phyloP scores from a whole-genome alignment of 2,113 vertebrate genomes.

The Lipophrys pholis region DNA sequence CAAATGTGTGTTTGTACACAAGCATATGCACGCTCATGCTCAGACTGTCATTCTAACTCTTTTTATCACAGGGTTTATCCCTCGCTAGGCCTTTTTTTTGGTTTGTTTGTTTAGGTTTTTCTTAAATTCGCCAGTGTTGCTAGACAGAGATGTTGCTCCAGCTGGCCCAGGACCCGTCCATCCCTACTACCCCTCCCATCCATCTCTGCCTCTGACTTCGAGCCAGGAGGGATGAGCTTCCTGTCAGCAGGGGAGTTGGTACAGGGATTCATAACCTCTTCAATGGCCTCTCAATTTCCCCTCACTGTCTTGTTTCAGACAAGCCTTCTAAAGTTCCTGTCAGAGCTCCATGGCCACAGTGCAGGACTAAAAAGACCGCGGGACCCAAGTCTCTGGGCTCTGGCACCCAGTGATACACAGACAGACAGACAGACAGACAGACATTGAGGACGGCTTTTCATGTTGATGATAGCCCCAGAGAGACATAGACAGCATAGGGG shows the following conservation, averaged over 20 bases:
- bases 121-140: neutral
- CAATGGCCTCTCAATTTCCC: slow-evolving; percentile 65
- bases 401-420: slow-evolving; percentile 20
- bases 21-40: slow-evolving; percentile 16
- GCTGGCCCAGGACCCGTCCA: slow-evolving; percentile 43
- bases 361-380: slow-evolving; percentile 34
- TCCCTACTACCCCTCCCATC: slow-evolving; percentile 41
- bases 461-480: slow-evolving; percentile 57
- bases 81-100: slow-evolving; percentile 30
- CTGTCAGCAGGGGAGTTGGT: slow-evolving; percentile 54
- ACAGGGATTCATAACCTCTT: slow-evolving; percentile 59
- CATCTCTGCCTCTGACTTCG: slow-evolving; percentile 40
- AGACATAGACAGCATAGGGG: slow-evolving; percentile 50
- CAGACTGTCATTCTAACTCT: neutral
- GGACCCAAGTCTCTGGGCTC: slow-evolving; percentile 42
- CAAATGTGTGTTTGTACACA: slow-evolving; percentile 2
- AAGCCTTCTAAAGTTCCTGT: slow-evolving; percentile 62
- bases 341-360: slow-evolving; percentile 41
- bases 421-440: slow-evolving; percentile 30
- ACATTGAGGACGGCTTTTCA: slow-evolving; percentile 1
- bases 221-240: slow-evolving; percentile 56
- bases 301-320: slow-evolving; percentile 54
- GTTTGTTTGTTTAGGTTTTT: too few species aligned
- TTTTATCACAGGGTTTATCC: slow-evolving; percentile 38
- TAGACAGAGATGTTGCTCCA: slow-evolving; percentile 24